These are phyloP conservation scores for Climacteris rufus DNA, from an alignment of 2,113 vertebrate genomes.

Conservation along the genomic window DNA sequence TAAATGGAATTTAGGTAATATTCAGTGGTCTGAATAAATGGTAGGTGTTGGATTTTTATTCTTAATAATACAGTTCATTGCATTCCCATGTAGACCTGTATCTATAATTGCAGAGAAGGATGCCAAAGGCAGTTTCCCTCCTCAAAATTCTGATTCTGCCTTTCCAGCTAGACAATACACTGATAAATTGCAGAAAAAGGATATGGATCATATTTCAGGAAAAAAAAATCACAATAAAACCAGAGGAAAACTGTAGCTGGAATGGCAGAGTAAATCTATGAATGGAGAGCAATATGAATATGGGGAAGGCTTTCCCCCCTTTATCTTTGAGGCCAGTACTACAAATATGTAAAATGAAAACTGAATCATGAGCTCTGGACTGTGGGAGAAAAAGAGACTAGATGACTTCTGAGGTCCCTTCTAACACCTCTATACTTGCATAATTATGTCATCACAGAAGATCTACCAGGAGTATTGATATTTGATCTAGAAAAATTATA, in stretches of 20 bases:
- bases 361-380: background rate
- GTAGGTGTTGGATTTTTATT: background rate
- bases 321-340: too few relatives aligned
- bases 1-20: background rate
- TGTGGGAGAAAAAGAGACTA: background rate
- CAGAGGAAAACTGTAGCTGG: background rate
- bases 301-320: accelerated
- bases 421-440: background rate
- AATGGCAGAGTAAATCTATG: background rate
- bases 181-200: background rate
- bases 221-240: background rate
- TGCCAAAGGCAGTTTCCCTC: background rate
- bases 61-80: background rate
- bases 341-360: background rate
- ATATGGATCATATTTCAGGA: background rate
- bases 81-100: background rate
- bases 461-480: background rate
- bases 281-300: background rate
- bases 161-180: background rate
- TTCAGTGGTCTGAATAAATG: background rate
- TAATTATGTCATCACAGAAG: background rate
- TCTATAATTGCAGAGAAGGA: background rate
- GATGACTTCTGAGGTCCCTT: background rate
- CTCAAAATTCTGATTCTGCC: background rate
- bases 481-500: background rate